Percentiles rank a stretch among this genome's conserved stretches.
phyloP scores from a whole-genome alignment of 2,888 invertebrate genomes.

The Plagiodera versicolora region DNA sequence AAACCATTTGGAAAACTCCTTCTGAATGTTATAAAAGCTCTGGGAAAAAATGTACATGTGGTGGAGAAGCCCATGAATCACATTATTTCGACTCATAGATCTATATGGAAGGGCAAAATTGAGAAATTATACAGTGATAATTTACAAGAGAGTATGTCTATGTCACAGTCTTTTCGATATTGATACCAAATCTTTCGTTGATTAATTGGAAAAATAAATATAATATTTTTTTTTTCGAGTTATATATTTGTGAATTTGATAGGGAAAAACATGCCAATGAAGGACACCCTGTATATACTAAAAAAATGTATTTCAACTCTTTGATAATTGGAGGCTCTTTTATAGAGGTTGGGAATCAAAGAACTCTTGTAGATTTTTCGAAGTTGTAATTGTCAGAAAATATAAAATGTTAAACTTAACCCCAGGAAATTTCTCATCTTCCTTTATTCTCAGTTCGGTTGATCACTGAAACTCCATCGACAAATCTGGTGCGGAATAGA shows the following conservation, averaged over 20 bases:
- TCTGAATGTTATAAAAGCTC: slow-evolving; percentile 29
- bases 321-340: too few species aligned
- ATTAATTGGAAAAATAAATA: not conserved
- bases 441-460: slow-evolving; percentile 60
- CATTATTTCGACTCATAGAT: slow-evolving; percentile 35
- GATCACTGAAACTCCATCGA: slow-evolving; percentile 93
- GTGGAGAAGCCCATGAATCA: slow-evolving; percentile 37
- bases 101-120: slow-evolving; percentile 40
- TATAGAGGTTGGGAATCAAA: too few species aligned
- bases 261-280: too few species aligned
- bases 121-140: slow-evolving; percentile 28
- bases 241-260: too few species aligned
- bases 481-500: slow-evolving; percentile 89
- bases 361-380: too few species aligned
- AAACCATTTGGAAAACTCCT: slow-evolving; percentile 38
- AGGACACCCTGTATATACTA: too few species aligned
- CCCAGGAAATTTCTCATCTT: not conserved
- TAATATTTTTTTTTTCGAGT: not conserved
- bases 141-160: slow-evolving; percentile 31
- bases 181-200: not conserved
- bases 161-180: slow-evolving; percentile 35
- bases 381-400: too few species aligned
- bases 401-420: not conserved
- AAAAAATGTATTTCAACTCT: too few species aligned
- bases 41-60: slow-evolving; percentile 27